Evolutionary conservation across 64 coral and sea anemone genomes (phyloP), one percentile per base, ranked within the genome.

Genomic region (Stichodactyla helianthus): DNA sequence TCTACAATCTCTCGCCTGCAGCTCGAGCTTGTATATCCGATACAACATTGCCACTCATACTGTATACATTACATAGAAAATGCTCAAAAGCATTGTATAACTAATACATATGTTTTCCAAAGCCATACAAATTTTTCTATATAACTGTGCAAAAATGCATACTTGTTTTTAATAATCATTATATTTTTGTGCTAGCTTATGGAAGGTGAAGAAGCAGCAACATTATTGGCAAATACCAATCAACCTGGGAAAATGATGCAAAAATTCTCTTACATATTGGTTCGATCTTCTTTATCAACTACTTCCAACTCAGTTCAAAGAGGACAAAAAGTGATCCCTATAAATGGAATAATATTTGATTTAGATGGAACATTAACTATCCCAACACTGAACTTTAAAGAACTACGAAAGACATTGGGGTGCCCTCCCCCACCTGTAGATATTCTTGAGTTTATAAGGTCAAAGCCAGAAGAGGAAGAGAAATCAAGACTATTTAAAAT

Each of bases 341-440:
- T 98, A 17, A 76, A 88, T 86, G 96, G 96, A 0, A 52, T 98
- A 82, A 87, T 98, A 51, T 98, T 98, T 88, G 96, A 98, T 86
- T 82, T 98, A 85, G 96, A 98, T 86, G 96, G 96, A 5, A 98
- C 96, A 71, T 79, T 98, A 28, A 98, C 96, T 88, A 31, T 98
- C 27, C 96, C 96, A 51, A 83, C 93, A 58, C 74, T 98, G 28
- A 71, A 98, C 25, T 98, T 98, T 65, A 62, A 87, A 20, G 88
- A 85, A 18, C 64, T 98, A 5, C 84, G 95, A 57, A 79, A 22
- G 77, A 71, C 54, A 10, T 62, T 98, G 79, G 88, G 90, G 26
- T 90, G 96, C 14, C 93, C 93, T 52, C 86, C 91, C 19, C 68
- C 89, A 50, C 86, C 84, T 18, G 82, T 88, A 28, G 96, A 95